phyloP scores from a whole-genome alignment of 2,113 vertebrate genomes.

The Hydropotes inermis region DNA sequence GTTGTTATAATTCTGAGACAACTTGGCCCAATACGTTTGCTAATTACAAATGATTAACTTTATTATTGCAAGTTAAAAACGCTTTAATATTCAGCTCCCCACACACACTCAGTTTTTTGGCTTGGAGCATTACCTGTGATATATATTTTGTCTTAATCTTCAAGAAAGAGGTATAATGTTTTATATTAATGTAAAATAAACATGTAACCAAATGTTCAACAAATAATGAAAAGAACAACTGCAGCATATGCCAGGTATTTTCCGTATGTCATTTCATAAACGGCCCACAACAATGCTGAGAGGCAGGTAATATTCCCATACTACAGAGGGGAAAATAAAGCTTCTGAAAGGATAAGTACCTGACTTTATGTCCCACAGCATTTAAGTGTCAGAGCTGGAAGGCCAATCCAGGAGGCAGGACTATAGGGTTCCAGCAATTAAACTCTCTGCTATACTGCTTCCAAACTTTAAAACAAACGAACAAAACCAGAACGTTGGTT shows the following conservation, averaged over 20 bases:
- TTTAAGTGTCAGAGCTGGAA: background rate
- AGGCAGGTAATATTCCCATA: background rate
- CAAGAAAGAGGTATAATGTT: background rate
- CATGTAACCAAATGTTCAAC: background rate
- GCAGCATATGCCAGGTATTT: background rate
- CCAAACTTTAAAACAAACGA: background rate
- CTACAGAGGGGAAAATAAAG: background rate
- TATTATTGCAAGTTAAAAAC: background rate
- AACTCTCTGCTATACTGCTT: background rate
- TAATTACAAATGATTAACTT: background rate
- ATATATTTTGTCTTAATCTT: background rate
- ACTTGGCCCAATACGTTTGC: background rate
- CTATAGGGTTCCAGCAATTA: background rate
- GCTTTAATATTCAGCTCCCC: background rate
- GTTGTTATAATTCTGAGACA: background rate
- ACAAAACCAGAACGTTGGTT: background rate
- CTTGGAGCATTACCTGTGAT: slow-evolving; percentile 25
- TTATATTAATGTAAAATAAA: background rate
- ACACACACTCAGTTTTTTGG: background rate
- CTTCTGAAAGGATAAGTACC: background rate
- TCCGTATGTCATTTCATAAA: background rate
- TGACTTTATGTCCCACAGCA: background rate
- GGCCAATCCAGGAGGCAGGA: background rate
- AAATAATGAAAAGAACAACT: background rate
- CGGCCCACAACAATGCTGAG: background rate